phyloP scores from a whole-genome alignment of 1,140 invertebrate genomes.

The Holcopasites calliopsidis region DNA sequence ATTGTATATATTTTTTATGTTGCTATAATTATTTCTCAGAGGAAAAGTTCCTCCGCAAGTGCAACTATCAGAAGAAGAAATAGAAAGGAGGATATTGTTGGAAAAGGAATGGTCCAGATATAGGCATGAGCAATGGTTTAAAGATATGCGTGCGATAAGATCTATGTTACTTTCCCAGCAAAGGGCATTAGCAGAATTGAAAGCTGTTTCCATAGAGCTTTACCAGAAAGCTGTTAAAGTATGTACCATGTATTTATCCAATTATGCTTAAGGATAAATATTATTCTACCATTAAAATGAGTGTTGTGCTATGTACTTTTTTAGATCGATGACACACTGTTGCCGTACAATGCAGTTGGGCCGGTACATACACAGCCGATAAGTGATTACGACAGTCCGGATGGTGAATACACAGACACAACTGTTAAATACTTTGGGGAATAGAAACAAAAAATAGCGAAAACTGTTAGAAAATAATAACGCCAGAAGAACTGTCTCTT shows the following conservation, averaged over 20 bases:
- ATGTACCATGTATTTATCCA: neutral
- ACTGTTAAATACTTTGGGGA: constrained; percentile 84
- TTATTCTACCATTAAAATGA: neutral
- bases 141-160: constrained; percentile 85
- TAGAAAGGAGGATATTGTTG: constrained; percentile 81
- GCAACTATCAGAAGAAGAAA: constrained; percentile 77
- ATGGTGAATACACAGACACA: constrained; percentile 92
- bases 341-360: constrained; percentile 85
- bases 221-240: constrained; percentile 91
- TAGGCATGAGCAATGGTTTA: constrained; percentile 82
- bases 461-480: neutral
- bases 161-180: constrained; percentile 85
- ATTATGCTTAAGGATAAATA: neutral
- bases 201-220: constrained; percentile 88
- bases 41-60: constrained; percentile 76
- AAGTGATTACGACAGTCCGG: constrained; percentile 86
- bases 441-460: constrained; percentile 15
- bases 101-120: constrained; percentile 88
- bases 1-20: neutral
- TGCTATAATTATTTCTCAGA: constrained; percentile 74
- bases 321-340: constrained; percentile 85
- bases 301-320: constrained; percentile 60
- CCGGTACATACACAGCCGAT: constrained; percentile 90
- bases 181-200: constrained; percentile 88
- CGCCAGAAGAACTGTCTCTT: neutral